Evolutionary conservation across 2,888 invertebrate species (phyloP), one percentile per base, ranked within the genome.

Genomic region (Silvanus unidentatus): DNA sequence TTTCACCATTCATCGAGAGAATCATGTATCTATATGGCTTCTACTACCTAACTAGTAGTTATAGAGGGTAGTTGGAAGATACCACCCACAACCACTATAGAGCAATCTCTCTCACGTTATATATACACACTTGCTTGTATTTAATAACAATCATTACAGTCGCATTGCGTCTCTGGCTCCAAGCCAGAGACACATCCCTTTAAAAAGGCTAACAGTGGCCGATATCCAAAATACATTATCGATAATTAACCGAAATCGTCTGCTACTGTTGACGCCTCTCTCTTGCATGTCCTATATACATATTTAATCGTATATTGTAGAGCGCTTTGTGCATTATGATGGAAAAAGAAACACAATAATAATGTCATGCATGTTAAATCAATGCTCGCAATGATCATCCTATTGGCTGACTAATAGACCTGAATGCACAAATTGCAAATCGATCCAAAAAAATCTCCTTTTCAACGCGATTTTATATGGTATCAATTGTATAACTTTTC

Each of bases 121-220:
- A 5, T 22, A 5, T 22, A 5, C 8, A 3, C 8, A 5, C 22
- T 5, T 8, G 22, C 8, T 5, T 22, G 8, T 22, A 22, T 22
- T 22, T 22, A 22, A 22, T 8, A 22, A 22, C 8, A 13, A 37
- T 37, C 37, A 37, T 37, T 37, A 9, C 32, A 32, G n/a, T 32
- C 66, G 68, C 68, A 70, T 57, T 70, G 70, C 70, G 69, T 62
- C 68, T 60, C 60, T 70, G 70, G 70, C 67, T 49, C 42, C 27
- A 37, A 32, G 32, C 44, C 27, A 37, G 34, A 30, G 11, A 4
- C 32, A n/a, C n/a, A n/a, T n/a, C n/a, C n/a, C n/a, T n/a, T n/a
- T n/a, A n/a, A n/a, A n/a, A n/a, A 32, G 29, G 42, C 46, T 45
- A 43, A 42, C 5, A 37, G 8, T 37, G 37, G 37, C 37, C 15